Evolutionary conservation across 1,140 invertebrate species (phyloP), one percentile per base, ranked within the genome.

Genomic region (Drosophila bocki): DNA sequence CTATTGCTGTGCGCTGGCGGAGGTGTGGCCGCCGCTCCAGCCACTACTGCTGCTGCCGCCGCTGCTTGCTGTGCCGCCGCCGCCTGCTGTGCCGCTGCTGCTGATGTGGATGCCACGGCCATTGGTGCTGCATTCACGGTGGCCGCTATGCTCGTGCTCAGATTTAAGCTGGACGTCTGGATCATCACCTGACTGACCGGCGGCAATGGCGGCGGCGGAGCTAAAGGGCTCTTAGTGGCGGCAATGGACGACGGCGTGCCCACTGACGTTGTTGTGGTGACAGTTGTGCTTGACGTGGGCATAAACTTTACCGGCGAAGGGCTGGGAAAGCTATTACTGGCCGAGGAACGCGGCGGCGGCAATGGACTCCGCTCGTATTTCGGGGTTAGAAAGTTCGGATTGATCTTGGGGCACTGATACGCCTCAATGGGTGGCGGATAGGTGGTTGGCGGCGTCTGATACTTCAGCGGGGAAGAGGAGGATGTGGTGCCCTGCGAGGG

Each of bases 371-470:
- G 72, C 44, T 92, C 91, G 29, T 92, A 92, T 69, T 92, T 92
- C 19, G 91, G 91, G 39, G 91, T 92, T 13, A 92, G 41, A 71
- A 92, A 92, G 57, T 92, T 92, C 0, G 91, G 91, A 75, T 92
- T 92, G 1, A 92, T 92, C 67, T 92, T 92, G 48, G 91, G 91
- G 62, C 91, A 92, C 17, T 92, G 91, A 72, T 91, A 92, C 26
- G 91, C 91, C 60, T 92, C 91, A n/a, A 92, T 92, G 54, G 91
- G 91, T 5, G 91, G 87, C 53, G 91, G 91, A 81, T 92, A 92
- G 7, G 90, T 92, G 11, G 90, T 91, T 42, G 91, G 90, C 26
- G 91, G 78, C 11, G 91, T 91, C 51, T 91, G 91, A 50, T 92
- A 92, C 53, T 92, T 92, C 2, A 92, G 37, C 11, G 91, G 91